Conservation (phyloP, 2,888 invertebrate genomes). For the Phlogophora meticulosa region DNA sequence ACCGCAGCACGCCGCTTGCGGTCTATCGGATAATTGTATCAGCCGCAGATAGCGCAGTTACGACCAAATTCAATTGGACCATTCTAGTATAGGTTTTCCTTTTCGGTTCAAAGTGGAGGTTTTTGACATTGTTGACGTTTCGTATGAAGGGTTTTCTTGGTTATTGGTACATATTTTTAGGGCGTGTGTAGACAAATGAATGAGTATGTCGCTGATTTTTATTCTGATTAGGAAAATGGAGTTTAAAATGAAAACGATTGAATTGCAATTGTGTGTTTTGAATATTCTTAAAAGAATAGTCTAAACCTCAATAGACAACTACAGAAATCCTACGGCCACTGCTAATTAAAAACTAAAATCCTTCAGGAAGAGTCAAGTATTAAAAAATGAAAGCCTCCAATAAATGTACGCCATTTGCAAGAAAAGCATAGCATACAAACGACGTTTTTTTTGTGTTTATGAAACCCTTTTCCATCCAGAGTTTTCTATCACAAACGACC, state of each 20-base stretch:
- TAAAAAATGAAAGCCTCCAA: too few relatives aligned
- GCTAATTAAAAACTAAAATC: too few relatives aligned
- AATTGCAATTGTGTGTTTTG: too few relatives aligned
- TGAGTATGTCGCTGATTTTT: background rate
- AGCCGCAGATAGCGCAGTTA: slow-evolving; percentile 48
- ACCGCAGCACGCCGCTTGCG: slow-evolving; percentile 44
- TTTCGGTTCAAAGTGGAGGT: slow-evolving; percentile 12
- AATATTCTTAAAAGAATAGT: too few relatives aligned
- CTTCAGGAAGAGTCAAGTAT: too few relatives aligned
- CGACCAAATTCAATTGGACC: slow-evolving; percentile 54
- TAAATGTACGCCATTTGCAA: too few relatives aligned
- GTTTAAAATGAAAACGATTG: background rate
- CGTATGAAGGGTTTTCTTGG: background rate
- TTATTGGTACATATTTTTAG: slow-evolving; percentile 2
- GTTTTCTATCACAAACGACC: too few relatives aligned
- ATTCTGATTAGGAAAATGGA: background rate
- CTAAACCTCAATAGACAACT: too few relatives aligned
- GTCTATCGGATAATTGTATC: slow-evolving; percentile 60
- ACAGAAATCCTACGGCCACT: too few relatives aligned
- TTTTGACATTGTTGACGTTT: slow-evolving; percentile 18
- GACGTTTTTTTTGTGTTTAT: too few relatives aligned
- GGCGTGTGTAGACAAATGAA: background rate
- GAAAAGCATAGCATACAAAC: too few relatives aligned
- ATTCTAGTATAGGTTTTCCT: slow-evolving; percentile 15
- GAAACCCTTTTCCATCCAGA: too few relatives aligned